Base-by-base conservation (phyloP, 2,888 invertebrate genomes). In the Lasioglossum calceatum region DNA sequence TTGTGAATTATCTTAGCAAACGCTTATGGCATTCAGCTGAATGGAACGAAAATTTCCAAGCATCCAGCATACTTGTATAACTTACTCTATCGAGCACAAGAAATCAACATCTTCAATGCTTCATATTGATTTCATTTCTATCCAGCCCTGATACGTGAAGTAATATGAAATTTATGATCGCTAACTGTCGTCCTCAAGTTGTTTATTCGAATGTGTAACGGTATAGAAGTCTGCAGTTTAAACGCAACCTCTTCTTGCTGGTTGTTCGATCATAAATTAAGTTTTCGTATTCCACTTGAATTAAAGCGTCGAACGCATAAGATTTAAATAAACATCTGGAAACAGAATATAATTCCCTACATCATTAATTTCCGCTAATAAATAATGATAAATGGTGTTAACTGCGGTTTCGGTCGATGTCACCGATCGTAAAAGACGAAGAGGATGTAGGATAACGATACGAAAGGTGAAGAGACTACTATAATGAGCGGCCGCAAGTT, bases 401-500 rank as follows among this genome's bases (percentile, higher is more conserved):
- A 2, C 61, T 14, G 27, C 14, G 61, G 32, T 64, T 16, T 16
- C 16, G 14, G 64, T 16, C 64, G 16, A 32, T 14, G 64, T 64
- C 19, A 8, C 19, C 19, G 16, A 8, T 14, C 8, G 1, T 32
- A 14, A 32, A 64, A 32, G 7, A 64, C 23, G 47, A 47, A 73
- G 23, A 23, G 4, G 16, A 36, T 4, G 73, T 4, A 58, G n/a
- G 5, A 58, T 27, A 50, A 47, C 67, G n/a, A 58, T 12, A 39
- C 5, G 54, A 10, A 16, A 74, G 39, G 14, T n/a, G 8, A 14
- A 19, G 42, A 54, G 50, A n/a, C 27, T 47, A 36, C n/a, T 75
- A 32, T 70, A 78, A 54, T 36, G 47, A 85, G 47, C 73, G 32
- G 32, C 44, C 8, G 27, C n/a, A n/a, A 39, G n/a, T 79, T 84